Percentiles rank a stretch among this genome's conserved stretches.
Evolutionary conservation across 2,113 vertebrate species (phyloP).

Genomic region (Dasyurus viverrinus): DNA sequence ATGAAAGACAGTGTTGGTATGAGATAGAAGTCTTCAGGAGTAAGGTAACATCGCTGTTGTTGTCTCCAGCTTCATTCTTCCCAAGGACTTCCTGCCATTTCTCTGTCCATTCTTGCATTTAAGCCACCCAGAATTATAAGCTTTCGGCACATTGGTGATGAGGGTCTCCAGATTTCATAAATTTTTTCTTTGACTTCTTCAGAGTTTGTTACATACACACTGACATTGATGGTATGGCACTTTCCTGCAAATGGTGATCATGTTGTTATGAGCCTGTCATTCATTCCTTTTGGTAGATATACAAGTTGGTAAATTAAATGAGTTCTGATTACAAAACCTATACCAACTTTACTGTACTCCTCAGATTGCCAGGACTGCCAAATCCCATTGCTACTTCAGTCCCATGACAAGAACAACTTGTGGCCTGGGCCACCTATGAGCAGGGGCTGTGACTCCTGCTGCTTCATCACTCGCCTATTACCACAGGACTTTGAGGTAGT

Average conservation of each 20-base stretch:
- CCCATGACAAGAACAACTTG: background rate
- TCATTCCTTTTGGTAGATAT: background rate
- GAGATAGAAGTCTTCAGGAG: background rate
- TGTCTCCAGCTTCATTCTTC: background rate
- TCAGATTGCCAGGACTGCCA: background rate
- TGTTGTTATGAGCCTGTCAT: background rate
- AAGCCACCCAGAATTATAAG: background rate
- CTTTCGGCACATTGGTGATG: background rate
- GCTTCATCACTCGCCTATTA: background rate
- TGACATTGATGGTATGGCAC: too few relatives aligned
- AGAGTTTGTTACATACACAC: background rate
- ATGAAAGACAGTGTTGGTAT: background rate
- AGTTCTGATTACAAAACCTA: background rate
- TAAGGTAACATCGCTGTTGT: background rate
- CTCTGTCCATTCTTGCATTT: background rate
- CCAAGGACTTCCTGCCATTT: background rate
- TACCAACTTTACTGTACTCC: background rate
- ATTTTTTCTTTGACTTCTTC: background rate
- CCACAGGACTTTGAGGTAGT: background rate
- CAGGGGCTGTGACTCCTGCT: background rate
- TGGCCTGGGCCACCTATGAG: background rate
- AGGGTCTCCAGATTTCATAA: background rate
- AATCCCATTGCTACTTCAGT: background rate
- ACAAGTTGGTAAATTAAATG: background rate
- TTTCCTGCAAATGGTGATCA: background rate